Percentiles rank a stretch among this genome's conserved stretches.
phyloP scores from a whole-genome alignment of 2,113 vertebrate species.

The Onychostruthus taczanowskii region DNA sequence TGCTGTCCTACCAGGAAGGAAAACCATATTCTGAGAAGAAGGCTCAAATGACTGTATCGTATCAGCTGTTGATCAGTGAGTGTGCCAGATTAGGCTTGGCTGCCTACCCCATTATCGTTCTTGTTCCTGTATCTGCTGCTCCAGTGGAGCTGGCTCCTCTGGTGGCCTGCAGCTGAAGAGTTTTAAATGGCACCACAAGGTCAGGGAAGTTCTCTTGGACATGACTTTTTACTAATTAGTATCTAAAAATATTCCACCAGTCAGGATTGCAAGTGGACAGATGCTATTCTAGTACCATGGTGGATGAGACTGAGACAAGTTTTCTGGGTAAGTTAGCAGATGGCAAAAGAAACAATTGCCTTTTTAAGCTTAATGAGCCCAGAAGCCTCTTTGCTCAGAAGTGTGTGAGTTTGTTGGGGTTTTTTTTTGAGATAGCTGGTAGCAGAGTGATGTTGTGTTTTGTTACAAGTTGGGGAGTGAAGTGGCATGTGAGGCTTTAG shows the following conservation, averaged over 20 bases:
- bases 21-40: slow-evolving; percentile 4
- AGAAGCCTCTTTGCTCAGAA: neutral
- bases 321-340: neutral
- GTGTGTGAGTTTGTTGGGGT: neutral
- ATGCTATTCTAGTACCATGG: neutral
- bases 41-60: neutral
- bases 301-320: neutral
- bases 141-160: neutral
- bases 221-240: neutral
- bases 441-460: neutral
- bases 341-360: neutral
- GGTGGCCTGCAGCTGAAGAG: neutral
- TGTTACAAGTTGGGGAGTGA: neutral
- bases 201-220: neutral
- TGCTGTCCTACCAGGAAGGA: neutral
- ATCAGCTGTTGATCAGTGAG: neutral
- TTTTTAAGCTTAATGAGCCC: neutral
- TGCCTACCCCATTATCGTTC: neutral
- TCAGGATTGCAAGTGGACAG: neutral
- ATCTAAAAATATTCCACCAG: neutral
- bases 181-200: neutral
- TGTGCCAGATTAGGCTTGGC: neutral
- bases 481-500: neutral
- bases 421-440: neutral
- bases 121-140: neutral